A percentile compares a stretch with the other conserved stretches of the same genome.
These are phyloP conservation scores for Thamnaconus septentrionalis DNA, from an alignment of 2,113 vertebrate genomes.

Conservation along the genomic window DNA sequence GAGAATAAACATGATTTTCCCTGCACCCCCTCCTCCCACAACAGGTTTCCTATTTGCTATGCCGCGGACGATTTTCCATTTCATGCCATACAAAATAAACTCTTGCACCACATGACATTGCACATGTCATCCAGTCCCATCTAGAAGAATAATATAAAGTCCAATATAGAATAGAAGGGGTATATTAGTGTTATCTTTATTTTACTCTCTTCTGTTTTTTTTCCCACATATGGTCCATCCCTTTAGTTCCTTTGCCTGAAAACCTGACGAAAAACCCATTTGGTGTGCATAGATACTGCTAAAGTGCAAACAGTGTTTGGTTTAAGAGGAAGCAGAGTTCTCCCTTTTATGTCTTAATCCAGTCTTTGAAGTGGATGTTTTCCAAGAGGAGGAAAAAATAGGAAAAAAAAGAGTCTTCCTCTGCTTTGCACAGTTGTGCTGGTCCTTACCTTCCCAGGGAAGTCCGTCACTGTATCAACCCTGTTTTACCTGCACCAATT, in stretches of 20 bases:
- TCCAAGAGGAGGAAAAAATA: too few species aligned
- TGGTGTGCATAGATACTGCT: conserved; percentile 82
- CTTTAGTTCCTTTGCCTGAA: conserved; percentile 44
- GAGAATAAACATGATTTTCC: conserved; percentile 27
- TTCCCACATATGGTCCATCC: conserved; percentile 7
- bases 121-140: not conserved
- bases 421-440: not conserved
- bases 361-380: too few species aligned
- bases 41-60: conserved; percentile 3
- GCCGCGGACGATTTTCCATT: conserved; percentile 20
- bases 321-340: conserved; percentile 25
- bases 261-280: conserved; percentile 43
- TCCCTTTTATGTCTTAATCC: too few species aligned
- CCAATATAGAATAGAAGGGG: not conserved
- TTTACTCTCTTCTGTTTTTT: not conserved
- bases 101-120: conserved; percentile 1
- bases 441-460: conserved; percentile 5
- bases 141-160: not conserved
- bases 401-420: too few species aligned
- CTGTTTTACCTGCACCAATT: conserved; percentile 3
- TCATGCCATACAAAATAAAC: conserved; percentile 9
- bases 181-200: conserved; percentile 45
- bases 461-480: conserved; percentile 2
- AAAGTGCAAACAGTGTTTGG: conserved; percentile 92
- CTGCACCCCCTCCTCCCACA: conserved; percentile 13